phyloP scores from a whole-genome alignment of 2,797 vertebrate genomes.

The Propithecus perrieri region DNA sequence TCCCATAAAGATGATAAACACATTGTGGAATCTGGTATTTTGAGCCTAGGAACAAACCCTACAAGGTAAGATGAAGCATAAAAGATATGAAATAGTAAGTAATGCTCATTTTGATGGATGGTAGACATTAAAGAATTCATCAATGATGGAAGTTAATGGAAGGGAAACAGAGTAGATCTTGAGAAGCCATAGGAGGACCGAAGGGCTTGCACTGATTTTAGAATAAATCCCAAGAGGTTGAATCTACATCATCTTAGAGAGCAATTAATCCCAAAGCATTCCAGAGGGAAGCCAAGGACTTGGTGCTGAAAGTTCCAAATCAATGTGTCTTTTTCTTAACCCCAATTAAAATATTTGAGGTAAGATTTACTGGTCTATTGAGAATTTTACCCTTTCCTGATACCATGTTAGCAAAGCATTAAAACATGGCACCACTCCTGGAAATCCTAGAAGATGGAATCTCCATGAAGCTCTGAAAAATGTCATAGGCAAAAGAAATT shows the following conservation, averaged over 20 bases:
- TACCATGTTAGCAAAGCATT: not conserved
- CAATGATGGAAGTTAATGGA: not conserved
- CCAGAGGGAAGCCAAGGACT: not conserved
- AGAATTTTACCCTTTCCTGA: not conserved
- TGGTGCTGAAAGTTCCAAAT: not conserved
- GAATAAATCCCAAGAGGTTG: not conserved
- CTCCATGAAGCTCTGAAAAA: not conserved
- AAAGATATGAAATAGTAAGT: not conserved
- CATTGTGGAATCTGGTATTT: not conserved
- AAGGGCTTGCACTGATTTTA: not conserved
- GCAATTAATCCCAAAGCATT: not conserved
- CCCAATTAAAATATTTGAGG: not conserved
- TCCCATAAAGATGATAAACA: not conserved
- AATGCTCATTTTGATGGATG: not conserved
- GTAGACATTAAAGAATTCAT: not conserved
- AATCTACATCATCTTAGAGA: not conserved
- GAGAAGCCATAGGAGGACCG: not conserved
- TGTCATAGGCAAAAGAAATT: not conserved
- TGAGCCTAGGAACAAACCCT: not conserved
- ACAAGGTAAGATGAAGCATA: not conserved
- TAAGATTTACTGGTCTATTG: not conserved
- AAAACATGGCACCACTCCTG: not conserved
- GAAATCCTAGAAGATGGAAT: not conserved
- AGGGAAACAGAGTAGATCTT: not conserved
- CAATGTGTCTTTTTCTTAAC: not conserved